Evolutionary conservation across 2,888 invertebrate species (phyloP).

Genomic region (Sesia apiformis): DNA sequence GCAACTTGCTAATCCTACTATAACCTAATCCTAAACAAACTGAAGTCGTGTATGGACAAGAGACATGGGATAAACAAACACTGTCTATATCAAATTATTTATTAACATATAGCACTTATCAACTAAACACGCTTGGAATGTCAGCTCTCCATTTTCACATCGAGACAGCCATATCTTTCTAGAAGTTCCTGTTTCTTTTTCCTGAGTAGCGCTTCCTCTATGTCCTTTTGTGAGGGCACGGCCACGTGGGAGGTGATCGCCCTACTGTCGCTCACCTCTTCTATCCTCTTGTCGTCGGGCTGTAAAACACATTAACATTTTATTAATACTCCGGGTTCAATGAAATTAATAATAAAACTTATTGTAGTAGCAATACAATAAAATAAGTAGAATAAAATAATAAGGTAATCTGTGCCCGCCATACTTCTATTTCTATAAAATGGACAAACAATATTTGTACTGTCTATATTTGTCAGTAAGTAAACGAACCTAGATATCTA

Average conservation of each 20-base stretch:
- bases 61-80: no score
- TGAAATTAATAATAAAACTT: neutral
- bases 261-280: constrained; percentile 37
- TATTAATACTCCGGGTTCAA: neutral
- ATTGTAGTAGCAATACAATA: neutral
- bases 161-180: constrained; percentile 82
- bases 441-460: no score
- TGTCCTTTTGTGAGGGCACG: constrained; percentile 95
- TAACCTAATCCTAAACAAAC: no score
- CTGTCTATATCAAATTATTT: neutral
- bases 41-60: no score
- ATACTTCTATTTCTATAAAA: no score
- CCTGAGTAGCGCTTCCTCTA: constrained; percentile 91
- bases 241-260: constrained; percentile 80
- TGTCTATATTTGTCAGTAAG: no score
- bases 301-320: constrained; percentile 15
- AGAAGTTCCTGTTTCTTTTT: constrained; percentile 94
- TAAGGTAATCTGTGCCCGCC: no score
- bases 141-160: constrained; percentile 63
- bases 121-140: constrained; percentile 3
- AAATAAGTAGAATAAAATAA: no score
- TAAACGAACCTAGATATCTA: no score
- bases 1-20: no score
- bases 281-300: constrained; percentile 60
- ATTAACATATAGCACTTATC: neutral